Evolutionary conservation across 2,113 vertebrate species (phyloP), one percentile per base, ranked within the genome.

Genomic region (Psephotus haematonotus): DNA sequence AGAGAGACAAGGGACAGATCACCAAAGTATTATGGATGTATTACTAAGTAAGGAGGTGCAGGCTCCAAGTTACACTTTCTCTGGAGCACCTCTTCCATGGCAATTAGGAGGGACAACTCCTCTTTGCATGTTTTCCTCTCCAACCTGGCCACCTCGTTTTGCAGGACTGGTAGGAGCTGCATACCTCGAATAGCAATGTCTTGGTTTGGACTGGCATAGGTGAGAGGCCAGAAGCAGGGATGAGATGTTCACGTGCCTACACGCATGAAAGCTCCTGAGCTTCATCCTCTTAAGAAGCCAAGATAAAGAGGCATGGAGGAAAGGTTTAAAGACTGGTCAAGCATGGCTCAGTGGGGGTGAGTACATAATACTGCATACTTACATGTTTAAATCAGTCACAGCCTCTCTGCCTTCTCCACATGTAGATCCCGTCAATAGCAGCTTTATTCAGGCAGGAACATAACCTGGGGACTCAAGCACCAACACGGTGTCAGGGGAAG

Each of bases 401-500:
- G 37, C 78, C 82, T 62, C 90, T 62, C 7, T 75, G 92, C 86
- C 85, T 81, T 63, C 74, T 86, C 90, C 78, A 46, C 9, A 3
- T 74, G 77, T 37, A 97, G 95, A 96, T 33, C 78, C 88, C 93
- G 91, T 96, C 92, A 96, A 97, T 98, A 82, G 97, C 94, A 97
- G 96, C 97, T 97, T 97, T 97, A 97, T 97, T 95, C 94, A 95
- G 92, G 97, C 94, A 97, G 96, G 84, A 86, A 72, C 95, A 84
- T 60, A 94, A 97, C 95, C 96, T 96, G 97, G 96, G 96, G 93
- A 96, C 97, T 95, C 33, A 37, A 82, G 97, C 95, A 91, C 87
- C 97, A 92, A 35, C 95, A 95, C 44, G 10, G 97, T 97, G 98
- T 98, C 97, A 93, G 88, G 97, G 98, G 97, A 98, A 98, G 98